A percentile compares a stretch with the other conserved stretches of the same genome.
phyloP scores from a whole-genome alignment of 2,888 invertebrate genomes.

The Tribolium freemani region DNA sequence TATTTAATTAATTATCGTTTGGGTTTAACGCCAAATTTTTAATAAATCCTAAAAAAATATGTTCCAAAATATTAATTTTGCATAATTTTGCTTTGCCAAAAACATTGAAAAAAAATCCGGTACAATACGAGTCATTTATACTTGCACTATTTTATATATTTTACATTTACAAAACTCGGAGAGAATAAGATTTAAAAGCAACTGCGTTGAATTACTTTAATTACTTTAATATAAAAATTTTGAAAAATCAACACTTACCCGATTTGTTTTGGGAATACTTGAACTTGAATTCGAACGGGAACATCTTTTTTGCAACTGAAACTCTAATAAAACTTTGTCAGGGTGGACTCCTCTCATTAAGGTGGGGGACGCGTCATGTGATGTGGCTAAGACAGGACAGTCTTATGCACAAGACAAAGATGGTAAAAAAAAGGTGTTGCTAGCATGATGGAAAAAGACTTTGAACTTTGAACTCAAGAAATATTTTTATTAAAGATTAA shows the following conservation, averaged over 20 bases:
- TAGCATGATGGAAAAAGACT: neutral
- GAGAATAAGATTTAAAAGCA: no score
- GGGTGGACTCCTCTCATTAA: neutral
- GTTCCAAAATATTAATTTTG: no score
- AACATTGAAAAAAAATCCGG: no score
- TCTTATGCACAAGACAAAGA: neutral
- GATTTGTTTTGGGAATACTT: constrained; percentile 8
- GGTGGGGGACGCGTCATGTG: neutral
- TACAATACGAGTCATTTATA: no score
- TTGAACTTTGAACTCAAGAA: neutral
- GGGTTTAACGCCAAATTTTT: no score
- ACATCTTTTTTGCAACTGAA: constrained; percentile 2
- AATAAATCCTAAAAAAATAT: no score
- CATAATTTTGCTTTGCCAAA: no score
- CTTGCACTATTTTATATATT: no score
- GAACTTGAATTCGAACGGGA: constrained; percentile 13
- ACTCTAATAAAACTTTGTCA: neutral
- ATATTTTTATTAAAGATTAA: neutral
- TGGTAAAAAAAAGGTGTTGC: neutral
- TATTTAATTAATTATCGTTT: no score
- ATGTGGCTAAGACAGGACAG: neutral
- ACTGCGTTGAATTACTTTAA: no score
- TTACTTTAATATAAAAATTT: neutral
- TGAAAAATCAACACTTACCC: neutral
- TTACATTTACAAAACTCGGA: no score